phyloP scores from a whole-genome alignment of 1,140 invertebrate genomes.

The Drosophila leontia region DNA sequence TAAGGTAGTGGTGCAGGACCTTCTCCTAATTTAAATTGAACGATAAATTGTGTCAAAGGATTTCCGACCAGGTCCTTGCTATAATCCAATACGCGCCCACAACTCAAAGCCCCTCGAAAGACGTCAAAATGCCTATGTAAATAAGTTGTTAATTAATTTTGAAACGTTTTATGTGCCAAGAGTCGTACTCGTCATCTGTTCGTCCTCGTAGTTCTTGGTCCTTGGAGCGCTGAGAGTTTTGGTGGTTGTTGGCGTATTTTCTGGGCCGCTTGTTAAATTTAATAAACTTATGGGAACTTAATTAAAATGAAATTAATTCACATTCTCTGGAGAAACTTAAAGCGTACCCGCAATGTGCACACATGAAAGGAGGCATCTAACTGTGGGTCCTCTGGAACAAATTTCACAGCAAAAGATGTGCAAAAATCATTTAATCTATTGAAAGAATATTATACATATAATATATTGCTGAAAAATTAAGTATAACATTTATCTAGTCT shows the following conservation, averaged over 20 bases:
- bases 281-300: conserved; percentile 67
- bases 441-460: no score
- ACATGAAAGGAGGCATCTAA: conserved; percentile 33
- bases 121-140: conserved; percentile 53
- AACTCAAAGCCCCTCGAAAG: conserved; percentile 5
- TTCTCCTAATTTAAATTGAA: neutral
- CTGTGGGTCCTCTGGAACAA: neutral
- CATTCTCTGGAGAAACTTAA: conserved; percentile 50
- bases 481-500: no score
- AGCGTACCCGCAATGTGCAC: conserved; percentile 19
- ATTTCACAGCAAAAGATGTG: neutral
- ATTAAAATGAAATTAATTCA: conserved; percentile 77
- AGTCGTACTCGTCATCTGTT: conserved; percentile 29
- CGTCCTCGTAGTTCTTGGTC: conserved; percentile 12
- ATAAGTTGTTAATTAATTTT: conserved; percentile 78
- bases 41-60: conserved; percentile 19
- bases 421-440: no score
- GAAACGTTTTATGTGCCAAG: conserved; percentile 55
- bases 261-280: conserved; percentile 54
- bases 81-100: conserved; percentile 13
- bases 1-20: neutral
- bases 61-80: neutral
- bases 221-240: conserved; percentile 13
- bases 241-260: conserved; percentile 33
- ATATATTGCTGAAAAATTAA: no score